Base-by-base conservation (phyloP, 2,888 invertebrate genomes). In the Aspidiotus rigidus region DNA sequence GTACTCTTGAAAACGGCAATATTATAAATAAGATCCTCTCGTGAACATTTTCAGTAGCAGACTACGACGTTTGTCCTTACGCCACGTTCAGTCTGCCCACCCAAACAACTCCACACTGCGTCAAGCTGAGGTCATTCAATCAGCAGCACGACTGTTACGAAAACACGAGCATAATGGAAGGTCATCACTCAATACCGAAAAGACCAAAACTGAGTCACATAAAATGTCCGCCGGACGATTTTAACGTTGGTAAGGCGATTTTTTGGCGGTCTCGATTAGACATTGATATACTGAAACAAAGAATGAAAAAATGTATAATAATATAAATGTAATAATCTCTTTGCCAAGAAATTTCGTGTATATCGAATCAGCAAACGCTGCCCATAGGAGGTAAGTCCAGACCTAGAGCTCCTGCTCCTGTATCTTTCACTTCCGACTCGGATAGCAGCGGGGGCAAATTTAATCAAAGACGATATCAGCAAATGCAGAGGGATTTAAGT, bases 11-110 rank as follows among this genome's bases (percentile, higher is more conserved):
- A 28, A 28, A 5, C 28, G 28, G 16, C 17, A 16, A 56, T 56
- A 56, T 56, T 16, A 56, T 16, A 56, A 16, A 56, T n/a, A 2
- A 10, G 5, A 2, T 16, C 2, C 16, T 56, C 56, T 16, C 7
- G n/a, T n/a, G n/a, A n/a, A n/a, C 53, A 53, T 13, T 53, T n/a
- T 13, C 53, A 53, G 49, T n/a, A 6, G 49, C 49, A 41, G 74
- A 75, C 63, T 78, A 78, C 72, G 77, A 78, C 72, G 77, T 78
- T 67, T 77, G 77, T 72, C 78, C 78, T 7, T 78, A 78, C 73
- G 78, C 78, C 42, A 78, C 78, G 69, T 78, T 78, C 74, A 77
- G 76, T 72, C 73, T 77, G 49, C 74, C 75, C 15, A 73, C 74
- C 1, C 74, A 75, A 62, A 74, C 75, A 6, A 72, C 75, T 7